Evolutionary conservation across 2,888 invertebrate species (phyloP).

Genomic region (Erannis defoliaria): DNA sequence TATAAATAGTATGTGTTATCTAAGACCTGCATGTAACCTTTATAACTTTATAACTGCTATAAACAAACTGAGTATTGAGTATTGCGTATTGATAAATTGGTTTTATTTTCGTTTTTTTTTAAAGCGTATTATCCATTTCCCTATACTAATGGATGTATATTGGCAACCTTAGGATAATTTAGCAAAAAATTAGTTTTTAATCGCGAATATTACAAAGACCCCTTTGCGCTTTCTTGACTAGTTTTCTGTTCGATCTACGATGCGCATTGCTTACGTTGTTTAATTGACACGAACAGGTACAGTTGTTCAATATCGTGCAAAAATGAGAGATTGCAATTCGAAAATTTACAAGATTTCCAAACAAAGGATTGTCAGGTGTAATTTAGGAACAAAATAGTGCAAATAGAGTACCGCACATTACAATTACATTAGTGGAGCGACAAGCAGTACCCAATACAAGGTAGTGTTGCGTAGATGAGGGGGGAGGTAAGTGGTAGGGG

Average conservation of each 20-base stretch:
- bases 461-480: constrained; percentile 74
- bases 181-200: background rate
- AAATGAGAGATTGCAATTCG: constrained; percentile 1
- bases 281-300: background rate
- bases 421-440: constrained; percentile 33
- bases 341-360: constrained; percentile 12
- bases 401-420: constrained; percentile 32
- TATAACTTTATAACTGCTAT: too few species aligned
- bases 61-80: too few species aligned
- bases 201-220: background rate
- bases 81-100: too few species aligned
- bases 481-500: constrained; percentile 45
- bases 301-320: constrained; percentile 2
- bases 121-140: too few species aligned
- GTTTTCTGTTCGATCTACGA: constrained; percentile 7
- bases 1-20: too few species aligned
- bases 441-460: constrained; percentile 61
- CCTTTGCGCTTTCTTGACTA: constrained; percentile 2
- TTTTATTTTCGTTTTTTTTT: too few species aligned
- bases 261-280: background rate
- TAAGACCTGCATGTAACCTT: too few species aligned
- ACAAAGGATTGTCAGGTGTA: constrained; percentile 14
- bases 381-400: constrained; percentile 25
- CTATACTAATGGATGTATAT: too few species aligned
- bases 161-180: too few species aligned